Percentiles rank a stretch among this genome's conserved stretches.
These are phyloP conservation scores for Lamellibrachia satsuma DNA, from an alignment of 2,888 invertebrate genomes.

Conservation along the genomic window DNA sequence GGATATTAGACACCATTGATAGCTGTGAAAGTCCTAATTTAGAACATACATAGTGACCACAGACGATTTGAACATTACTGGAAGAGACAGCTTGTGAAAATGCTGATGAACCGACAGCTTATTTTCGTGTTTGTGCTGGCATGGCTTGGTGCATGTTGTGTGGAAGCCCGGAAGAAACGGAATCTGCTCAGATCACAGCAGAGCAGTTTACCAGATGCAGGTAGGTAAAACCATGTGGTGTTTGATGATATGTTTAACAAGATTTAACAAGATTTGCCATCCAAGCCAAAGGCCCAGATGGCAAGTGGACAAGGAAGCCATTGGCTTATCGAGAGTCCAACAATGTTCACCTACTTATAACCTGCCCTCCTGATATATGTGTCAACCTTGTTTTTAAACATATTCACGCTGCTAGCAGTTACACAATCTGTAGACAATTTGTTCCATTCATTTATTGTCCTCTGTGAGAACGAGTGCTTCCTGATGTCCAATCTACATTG, in stretches of 20 bases:
- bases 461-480: too few species aligned
- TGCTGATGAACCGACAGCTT: background rate
- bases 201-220: background rate
- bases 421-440: too few species aligned
- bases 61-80: background rate
- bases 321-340: too few species aligned
- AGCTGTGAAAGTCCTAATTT: background rate
- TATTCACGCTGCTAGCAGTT: too few species aligned
- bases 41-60: background rate
- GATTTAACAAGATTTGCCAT: too few species aligned
- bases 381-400: too few species aligned
- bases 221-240: background rate
- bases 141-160: background rate
- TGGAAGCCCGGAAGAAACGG: background rate
- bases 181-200: constrained; percentile 1
- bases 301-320: too few species aligned
- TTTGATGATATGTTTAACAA: background rate
- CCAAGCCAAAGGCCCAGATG: too few species aligned
- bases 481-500: too few species aligned
- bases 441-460: too few species aligned
- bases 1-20: constrained; percentile 10
- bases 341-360: too few species aligned
- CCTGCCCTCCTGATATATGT: too few species aligned
- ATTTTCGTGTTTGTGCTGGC: background rate
- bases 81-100: background rate